These are phyloP conservation scores for Molanna angustata DNA, from an alignment of 2,888 invertebrate genomes.

Conservation along the genomic window DNA sequence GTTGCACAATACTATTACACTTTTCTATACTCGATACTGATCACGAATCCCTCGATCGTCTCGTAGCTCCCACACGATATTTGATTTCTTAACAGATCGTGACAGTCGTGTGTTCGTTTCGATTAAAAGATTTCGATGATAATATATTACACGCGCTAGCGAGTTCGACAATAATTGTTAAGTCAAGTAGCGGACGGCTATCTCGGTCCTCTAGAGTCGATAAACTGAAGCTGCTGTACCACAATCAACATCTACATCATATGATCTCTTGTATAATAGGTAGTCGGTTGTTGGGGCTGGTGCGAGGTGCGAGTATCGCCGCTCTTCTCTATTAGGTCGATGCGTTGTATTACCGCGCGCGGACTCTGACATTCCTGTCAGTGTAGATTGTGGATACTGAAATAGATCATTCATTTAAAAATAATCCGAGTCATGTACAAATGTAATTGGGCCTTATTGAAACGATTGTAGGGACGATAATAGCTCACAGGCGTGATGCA, in stretches of 20 bases:
- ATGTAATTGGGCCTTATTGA: neutral
- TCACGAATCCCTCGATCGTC: no score
- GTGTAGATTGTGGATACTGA: slow-evolving; percentile 14
- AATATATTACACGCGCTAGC: slow-evolving; percentile 11
- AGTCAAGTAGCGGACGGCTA: no score
- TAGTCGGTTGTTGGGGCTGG: no score
- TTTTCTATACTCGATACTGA: neutral
- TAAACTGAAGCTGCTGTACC: slow-evolving; percentile 8
- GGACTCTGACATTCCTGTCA: slow-evolving; percentile 23
- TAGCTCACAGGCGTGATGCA: neutral
- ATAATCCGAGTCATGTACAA: slow-evolving; percentile 7
- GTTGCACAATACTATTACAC: neutral
- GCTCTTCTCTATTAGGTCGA: no score
- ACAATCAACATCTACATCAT: no score
- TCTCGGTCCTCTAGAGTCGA: neutral
- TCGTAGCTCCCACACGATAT: neutral
- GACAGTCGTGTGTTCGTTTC: slow-evolving; percentile 25
- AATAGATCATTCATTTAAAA: slow-evolving; percentile 25
- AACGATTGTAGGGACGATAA: slow-evolving; percentile 3
- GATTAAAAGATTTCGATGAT: slow-evolving; percentile 12
- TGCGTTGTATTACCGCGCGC: no score
- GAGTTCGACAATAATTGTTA: no score
- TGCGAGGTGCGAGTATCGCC: no score
- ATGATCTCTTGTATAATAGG: no score
- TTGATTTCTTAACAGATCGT: slow-evolving; percentile 6